Base-by-base conservation (phyloP, 1,140 invertebrate genomes). In the Drosophila truncata region DNA sequence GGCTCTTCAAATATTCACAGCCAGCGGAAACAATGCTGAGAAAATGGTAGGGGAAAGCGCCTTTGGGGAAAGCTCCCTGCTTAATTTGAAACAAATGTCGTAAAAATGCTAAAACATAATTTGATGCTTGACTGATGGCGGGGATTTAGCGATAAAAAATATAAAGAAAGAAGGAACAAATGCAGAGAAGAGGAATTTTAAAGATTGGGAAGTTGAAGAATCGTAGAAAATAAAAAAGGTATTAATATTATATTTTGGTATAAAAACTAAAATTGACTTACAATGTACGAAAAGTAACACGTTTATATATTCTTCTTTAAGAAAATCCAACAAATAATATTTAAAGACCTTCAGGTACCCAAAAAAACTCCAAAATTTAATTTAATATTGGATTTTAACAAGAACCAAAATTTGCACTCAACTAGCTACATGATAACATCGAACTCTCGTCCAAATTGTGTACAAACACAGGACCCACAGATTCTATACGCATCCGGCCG, bases 71-170 rank as follows among this genome's bases (percentile, higher is more conserved):
- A 50, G 37, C 55, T 29, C 58, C 78, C 57, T 75, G 64, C 69
- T 84, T 88, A 90, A 90, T 88, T 88, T 84, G 84, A 88, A 88
- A 90, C 85, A 88, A 88, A 88, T 84, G 84, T 84, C 84, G 80
- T 87, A 87, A 87, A 87, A 87, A 80, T 80, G 72, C 80, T 61
- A 55, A 88, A 76, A 75, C 49, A 81, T 87, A 84, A 87, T 87
- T 84, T 90, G 80, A 88, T 81, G 85, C 46, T 76, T 84, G 84
- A 88, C 85, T 88, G 84, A 84, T 74, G 84, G 59, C 47, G 14
- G 20, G 52, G 77, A 66, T 78, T 81, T 80, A 27, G 20, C 27
- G 57, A 35, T 58, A 35, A 66, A 65, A 70, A 78, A 57, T 61
- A 37, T 29, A 41, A 52, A n/a, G 25, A 58, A 20, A 4, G 1